A percentile compares a stretch with the other conserved stretches of the same genome.
Evolutionary conservation across 1,140 invertebrate species (phyloP).

Genomic region (Scaptomyza graminum): DNA sequence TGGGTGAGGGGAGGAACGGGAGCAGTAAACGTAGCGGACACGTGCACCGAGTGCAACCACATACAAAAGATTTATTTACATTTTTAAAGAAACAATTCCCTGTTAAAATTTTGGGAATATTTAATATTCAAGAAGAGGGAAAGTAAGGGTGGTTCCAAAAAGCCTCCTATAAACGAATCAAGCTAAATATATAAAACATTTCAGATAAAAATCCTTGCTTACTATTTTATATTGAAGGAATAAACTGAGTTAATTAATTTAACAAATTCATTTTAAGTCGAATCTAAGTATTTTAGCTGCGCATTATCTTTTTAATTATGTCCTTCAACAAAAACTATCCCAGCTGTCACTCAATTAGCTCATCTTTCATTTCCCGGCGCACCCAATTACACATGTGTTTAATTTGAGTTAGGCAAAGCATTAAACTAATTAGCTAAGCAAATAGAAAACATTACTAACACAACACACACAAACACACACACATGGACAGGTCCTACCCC

Average conservation of each 20-base stretch:
- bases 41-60: constrained; percentile 21
- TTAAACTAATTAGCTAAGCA: constrained; percentile 69
- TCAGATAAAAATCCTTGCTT: too few species aligned
- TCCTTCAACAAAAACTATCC: background rate
- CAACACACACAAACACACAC: constrained; percentile 35
- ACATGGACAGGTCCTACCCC: constrained; percentile 22
- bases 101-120: background rate
- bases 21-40: background rate
- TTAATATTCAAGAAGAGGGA: background rate
- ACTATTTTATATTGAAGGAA: too few species aligned
- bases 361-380: constrained; percentile 24
- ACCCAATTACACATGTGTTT: constrained; percentile 18
- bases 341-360: constrained; percentile 8
- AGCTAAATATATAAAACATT: too few species aligned
- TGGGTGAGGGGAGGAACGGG: constrained; percentile 4
- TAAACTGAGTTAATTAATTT: too few species aligned
- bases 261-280: too few species aligned
- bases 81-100: background rate
- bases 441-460: constrained; percentile 44
- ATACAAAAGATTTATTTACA: background rate
- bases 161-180: too few species aligned
- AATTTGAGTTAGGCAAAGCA: constrained; percentile 24
- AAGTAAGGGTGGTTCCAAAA: too few species aligned
- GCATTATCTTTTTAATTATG: too few species aligned
- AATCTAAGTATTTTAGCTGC: too few species aligned